phyloP scores from a whole-genome alignment of 2,888 invertebrate species.

The Caenorhabditis sinica region DNA sequence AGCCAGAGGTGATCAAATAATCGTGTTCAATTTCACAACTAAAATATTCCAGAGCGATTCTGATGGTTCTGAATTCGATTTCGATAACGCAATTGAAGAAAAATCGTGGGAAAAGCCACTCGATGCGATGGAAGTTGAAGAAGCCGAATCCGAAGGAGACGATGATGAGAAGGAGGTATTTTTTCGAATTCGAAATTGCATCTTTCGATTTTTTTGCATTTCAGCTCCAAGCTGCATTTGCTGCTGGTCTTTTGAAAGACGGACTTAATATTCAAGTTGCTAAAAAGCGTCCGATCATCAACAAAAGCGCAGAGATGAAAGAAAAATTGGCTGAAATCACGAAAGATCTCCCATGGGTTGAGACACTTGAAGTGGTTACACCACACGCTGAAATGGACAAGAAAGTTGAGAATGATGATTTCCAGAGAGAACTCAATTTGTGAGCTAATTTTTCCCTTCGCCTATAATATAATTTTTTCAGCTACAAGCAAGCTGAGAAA shows the following conservation, averaged over 20 bases:
- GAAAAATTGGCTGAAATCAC: constrained; percentile 72
- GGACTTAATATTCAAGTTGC: constrained; percentile 88
- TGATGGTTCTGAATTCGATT: constrained; percentile 67
- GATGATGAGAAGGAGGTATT: constrained; percentile 65
- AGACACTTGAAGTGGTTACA: constrained; percentile 79
- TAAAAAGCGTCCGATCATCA: constrained; percentile 87
- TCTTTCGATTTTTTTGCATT: constrained; percentile 30
- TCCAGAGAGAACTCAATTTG: constrained; percentile 82
- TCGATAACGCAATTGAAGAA: constrained; percentile 66
- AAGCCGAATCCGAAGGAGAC: constrained; percentile 45
- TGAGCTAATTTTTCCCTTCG: constrained; percentile 64
- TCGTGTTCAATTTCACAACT: too few species aligned
- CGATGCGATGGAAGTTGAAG: constrained; percentile 53
- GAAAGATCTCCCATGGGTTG: constrained; percentile 79
- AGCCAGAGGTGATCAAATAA: constrained; percentile 39
- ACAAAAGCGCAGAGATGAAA: constrained; percentile 86
- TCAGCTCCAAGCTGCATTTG: constrained; percentile 93
- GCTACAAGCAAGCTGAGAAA: constrained; percentile 87
- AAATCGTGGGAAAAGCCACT: constrained; percentile 45
- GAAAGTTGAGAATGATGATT: constrained; percentile 79
- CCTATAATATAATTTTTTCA: constrained; percentile 54
- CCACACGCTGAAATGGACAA: constrained; percentile 71
- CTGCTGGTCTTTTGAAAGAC: constrained; percentile 89
- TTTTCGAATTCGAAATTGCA: background rate
- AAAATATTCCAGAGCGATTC: constrained; percentile 54